These are phyloP conservation scores for Psittacara wagleri DNA, from an alignment of 2,113 vertebrate species.

Conservation along the genomic window DNA sequence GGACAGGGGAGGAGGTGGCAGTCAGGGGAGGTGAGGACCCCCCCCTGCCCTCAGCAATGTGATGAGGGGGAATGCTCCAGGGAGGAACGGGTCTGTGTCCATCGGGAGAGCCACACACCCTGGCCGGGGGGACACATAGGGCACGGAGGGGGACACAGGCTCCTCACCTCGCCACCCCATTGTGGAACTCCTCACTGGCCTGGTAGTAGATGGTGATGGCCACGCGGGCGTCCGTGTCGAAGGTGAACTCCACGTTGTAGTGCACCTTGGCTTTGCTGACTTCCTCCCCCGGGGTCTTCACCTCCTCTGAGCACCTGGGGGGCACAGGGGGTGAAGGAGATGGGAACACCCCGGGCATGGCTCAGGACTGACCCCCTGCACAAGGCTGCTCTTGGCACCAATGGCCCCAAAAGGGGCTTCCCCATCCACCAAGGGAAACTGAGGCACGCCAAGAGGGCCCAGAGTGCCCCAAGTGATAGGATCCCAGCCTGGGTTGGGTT, in stretches of 20 bases:
- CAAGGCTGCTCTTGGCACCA: fast-evolving
- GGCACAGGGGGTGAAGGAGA: background rate
- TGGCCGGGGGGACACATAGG: background rate
- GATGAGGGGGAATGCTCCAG: background rate
- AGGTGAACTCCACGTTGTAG: constrained; percentile 98
- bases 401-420: background rate
- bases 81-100: background rate
- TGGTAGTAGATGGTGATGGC: constrained; percentile 98
- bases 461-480: background rate
- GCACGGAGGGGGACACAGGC: too few species aligned
- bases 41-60: background rate
- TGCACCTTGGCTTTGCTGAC: constrained; percentile 79
- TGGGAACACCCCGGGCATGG: fast-evolving
- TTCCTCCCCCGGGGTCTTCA: constrained; percentile 86
- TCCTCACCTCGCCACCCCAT: constrained; percentile 88
- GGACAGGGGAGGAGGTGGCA: background rate
- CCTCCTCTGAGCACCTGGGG: constrained; percentile 88
- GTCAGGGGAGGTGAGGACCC: background rate
- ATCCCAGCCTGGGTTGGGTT: background rate
- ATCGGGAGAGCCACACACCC: background rate
- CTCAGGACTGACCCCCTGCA: background rate
- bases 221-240: constrained; percentile 90
- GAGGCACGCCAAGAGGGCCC: background rate
- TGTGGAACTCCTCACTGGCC: constrained; percentile 94
- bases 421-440: background rate